Base-by-base conservation (phyloP, 2,797 vertebrate genomes). In the Tenualosa thibaudeaui region DNA sequence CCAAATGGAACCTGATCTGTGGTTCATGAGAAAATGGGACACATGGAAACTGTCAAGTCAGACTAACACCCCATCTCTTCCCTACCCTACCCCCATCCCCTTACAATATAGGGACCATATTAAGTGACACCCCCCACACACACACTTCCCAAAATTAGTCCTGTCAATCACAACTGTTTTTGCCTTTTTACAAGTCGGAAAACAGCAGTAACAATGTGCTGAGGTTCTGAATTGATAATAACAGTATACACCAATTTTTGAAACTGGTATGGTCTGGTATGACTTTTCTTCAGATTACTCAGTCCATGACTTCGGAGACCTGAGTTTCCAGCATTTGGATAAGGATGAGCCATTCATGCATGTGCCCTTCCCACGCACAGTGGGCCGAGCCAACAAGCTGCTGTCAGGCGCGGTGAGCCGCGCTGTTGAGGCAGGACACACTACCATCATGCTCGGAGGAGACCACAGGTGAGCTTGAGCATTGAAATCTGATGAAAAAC, bases 281-380 rank as follows among this genome's bases (percentile, higher is more conserved):
- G 62, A 13, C 68, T 46, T 78, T 7, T 68, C 37, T 83, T 78
- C 88, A 99, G 98, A 98, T 84, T 98, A 96, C 87, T 94, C 93
- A 5, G 93, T 99, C 78, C 96, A 97, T 0, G 98, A 99, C 92
- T 96, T 97, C 0, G 98, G 98, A 84, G 98, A 99, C 91, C 88
- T 99, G 89, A 96, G 62, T 91, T 99, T 99, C 93, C 95, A 95
- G 84, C 94, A 95, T 83, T 93, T 96, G 58, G 96, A 97, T 89
- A 95, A 96, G 0, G 98, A 99, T 17, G 97, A 97, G 2, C 92
- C 96, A 60, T 98, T 97, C 92, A 98, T 98, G 94, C 89, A 93
- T 0, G 89, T 99, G 9, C 93, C 94, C 12, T 96, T 95, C 40
- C 98, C 98, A 0, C 97, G 97, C n/a, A 97, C 95, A 0, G 98